Conservation (phyloP, 2,888 invertebrate species). For the Hypena proboscidalis region DNA sequence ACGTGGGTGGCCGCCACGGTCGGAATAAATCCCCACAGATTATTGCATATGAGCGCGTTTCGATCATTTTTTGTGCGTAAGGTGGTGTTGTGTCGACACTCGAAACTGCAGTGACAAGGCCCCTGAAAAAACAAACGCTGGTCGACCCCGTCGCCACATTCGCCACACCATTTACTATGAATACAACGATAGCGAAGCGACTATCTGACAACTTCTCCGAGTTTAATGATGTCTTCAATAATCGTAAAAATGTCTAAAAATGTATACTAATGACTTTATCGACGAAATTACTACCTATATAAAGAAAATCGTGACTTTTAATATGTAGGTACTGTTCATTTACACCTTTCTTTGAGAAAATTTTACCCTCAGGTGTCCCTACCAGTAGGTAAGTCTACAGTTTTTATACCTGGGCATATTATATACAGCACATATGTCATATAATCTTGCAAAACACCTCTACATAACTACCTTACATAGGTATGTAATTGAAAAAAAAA, state of each 20-base stretch:
- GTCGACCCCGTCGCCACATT: constrained; percentile 29
- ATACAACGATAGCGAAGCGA: constrained; percentile 46
- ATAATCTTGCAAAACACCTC: too few relatives aligned
- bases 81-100: constrained; percentile 68
- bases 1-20: constrained; percentile 80
- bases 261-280: constrained; percentile 41
- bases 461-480: too few relatives aligned
- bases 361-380: too few relatives aligned
- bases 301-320: constrained; percentile 9
- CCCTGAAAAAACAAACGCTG: constrained; percentile 76
- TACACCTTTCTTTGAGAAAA: too few relatives aligned
- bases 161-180: constrained; percentile 18
- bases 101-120: constrained; percentile 68
- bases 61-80: constrained; percentile 74
- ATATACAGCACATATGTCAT: too few relatives aligned
- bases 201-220: constrained; percentile 18
- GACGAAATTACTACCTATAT: constrained; percentile 25
- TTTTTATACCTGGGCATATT: too few relatives aligned
- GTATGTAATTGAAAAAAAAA: too few relatives aligned
- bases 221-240: constrained; percentile 38
- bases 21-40: constrained; percentile 76
- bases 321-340: background rate
- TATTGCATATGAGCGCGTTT: constrained; percentile 75
- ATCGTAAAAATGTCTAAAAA: constrained; percentile 32
- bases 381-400: too few relatives aligned